Base-by-base conservation (phyloP, 2,113 vertebrate genomes). In the Paradoxurus hermaphroditus region DNA sequence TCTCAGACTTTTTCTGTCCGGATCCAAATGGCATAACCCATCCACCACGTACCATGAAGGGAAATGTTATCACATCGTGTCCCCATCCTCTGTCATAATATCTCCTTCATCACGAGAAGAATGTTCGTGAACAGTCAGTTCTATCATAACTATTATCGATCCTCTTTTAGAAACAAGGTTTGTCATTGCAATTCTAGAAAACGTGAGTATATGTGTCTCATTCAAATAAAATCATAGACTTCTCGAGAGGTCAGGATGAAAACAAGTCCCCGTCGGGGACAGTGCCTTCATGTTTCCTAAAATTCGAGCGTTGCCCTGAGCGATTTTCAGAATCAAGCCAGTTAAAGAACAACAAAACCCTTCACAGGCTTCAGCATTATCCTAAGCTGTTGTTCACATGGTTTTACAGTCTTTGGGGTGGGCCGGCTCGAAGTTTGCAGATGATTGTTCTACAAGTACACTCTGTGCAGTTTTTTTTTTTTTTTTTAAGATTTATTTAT, bases 11-110 rank as follows among this genome's bases (percentile, higher is more conserved):
- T 96, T 96, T 97, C 94, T 97, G 77, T 86, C 89, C 92, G 90
- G 68, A 96, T 91, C 79, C 86, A 89, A 97, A 81, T 90, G 82
- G 93, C 90, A 96, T 92, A 97, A 96, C 95, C 98, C 97, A 97
- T 98, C 98, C 98, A 96, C 94, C 87, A 96, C 39, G 73, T 93
- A 97, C 90, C 97, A 97, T 89, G 94, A 91, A 67, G 63, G 96
- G 95, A 98, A 98, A 98, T 62, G 59, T 95, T 94, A 96, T 95
- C 97, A 21, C 34, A 91, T 95, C 97, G 92, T 85, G 86, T 86
- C 49, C 92, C 84, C 56, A 86, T 84, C 93, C 88, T 82, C 77
- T 73, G 83, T 27, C 95, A 63, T 11, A 93, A 39, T 36, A 93
- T 51, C 72, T 56, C 84, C 27, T 65, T 83, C 92, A 81, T 59